Conservation (phyloP, 2,113 vertebrate genomes). For the Rhipidura dahli region DNA sequence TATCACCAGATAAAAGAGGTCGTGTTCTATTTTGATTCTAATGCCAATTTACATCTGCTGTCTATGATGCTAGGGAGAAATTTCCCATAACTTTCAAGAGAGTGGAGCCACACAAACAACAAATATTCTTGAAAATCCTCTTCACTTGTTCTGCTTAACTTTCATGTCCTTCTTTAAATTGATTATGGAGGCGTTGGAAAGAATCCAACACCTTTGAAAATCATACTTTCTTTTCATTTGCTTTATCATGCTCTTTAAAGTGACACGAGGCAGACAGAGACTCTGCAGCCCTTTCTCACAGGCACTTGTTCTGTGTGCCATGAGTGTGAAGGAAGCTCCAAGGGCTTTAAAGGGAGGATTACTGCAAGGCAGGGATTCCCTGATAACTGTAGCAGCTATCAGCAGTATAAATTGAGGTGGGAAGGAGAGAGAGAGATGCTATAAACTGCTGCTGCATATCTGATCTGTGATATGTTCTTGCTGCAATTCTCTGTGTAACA, state of each 20-base stretch:
- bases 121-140: background rate
- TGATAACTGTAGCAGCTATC: background rate
- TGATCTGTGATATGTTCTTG: rapidly evolving
- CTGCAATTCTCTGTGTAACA: background rate
- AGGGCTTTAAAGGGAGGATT: background rate
- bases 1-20: background rate
- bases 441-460: background rate
- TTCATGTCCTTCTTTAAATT: background rate
- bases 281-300: background rate
- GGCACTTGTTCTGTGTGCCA: background rate
- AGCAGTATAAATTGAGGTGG: background rate
- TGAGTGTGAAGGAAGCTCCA: background rate
- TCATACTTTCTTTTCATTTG: background rate
- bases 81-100: background rate
- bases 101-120: background rate
- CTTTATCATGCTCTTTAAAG: background rate
- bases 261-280: background rate
- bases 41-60: background rate
- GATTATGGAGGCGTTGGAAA: background rate
- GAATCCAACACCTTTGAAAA: background rate
- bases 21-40: background rate
- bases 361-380: background rate
- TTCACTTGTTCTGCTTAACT: background rate
- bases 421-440: background rate
- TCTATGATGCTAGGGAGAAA: background rate